Conservation (phyloP, 2,797 vertebrate genomes). For the Silurus lanzhouensis region DNA sequence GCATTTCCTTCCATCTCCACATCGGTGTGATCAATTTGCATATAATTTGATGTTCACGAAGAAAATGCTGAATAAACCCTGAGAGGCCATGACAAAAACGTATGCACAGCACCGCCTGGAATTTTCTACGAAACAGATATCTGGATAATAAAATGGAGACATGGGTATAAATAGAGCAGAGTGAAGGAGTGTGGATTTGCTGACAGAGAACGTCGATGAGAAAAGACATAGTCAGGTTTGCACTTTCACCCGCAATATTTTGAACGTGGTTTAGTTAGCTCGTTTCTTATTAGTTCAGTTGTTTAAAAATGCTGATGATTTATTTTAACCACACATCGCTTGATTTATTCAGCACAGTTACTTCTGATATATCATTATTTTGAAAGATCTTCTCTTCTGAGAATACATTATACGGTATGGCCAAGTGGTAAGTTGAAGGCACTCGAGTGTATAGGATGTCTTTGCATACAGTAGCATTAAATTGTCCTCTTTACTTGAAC, state of each 20-base stretch:
- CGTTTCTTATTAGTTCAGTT: not conserved
- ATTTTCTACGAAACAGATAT: not conserved
- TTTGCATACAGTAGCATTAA: not conserved
- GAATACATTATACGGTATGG: not conserved
- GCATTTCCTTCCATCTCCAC: not conserved
- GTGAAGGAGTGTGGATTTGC: not conserved
- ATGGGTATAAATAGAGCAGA: not conserved
- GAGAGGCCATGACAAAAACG: not conserved
- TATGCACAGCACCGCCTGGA: not conserved
- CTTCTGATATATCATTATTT: not conserved
- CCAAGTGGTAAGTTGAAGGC: too few relatives aligned
- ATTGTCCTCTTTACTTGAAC: not conserved
- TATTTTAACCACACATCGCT: too few relatives aligned
- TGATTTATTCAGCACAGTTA: not conserved
- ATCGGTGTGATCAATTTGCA: slow-evolving; percentile 15
- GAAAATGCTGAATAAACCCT: not conserved
- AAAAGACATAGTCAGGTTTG: not conserved
- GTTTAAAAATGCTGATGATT: not conserved
- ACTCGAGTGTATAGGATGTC: too few relatives aligned
- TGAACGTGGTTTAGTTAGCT: not conserved
- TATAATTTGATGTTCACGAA: not conserved
- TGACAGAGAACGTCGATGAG: not conserved
- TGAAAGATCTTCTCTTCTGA: not conserved
- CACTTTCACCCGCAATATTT: not conserved
- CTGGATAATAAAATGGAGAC: not conserved